Conservation (phyloP, 2,797 vertebrate species). For the Onychomys torridus region DNA sequence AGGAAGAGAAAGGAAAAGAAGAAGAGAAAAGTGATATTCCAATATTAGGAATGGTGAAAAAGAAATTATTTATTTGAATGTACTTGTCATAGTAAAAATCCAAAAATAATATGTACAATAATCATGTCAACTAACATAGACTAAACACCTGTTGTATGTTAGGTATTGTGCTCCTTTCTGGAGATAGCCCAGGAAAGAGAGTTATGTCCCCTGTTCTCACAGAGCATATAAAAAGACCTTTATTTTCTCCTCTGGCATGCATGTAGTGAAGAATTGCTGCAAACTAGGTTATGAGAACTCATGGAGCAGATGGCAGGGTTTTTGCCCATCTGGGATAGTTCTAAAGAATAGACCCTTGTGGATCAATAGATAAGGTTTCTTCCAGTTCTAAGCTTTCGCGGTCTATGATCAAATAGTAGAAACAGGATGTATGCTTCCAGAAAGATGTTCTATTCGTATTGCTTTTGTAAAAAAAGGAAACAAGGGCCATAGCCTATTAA, state of each 20-base stretch:
- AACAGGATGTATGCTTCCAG: conserved; percentile 62
- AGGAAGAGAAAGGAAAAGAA: neutral
- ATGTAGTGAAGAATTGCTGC: conserved; percentile 61
- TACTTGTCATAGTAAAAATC: conserved; percentile 4
- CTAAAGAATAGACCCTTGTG: conserved; percentile 70
- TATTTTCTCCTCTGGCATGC: neutral
- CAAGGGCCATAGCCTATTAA: neutral
- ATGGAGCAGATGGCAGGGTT: conserved; percentile 65
- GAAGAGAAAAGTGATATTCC: neutral
- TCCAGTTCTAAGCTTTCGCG: conserved; percentile 65
- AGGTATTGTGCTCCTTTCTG: neutral
- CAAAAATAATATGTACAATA: conserved; percentile 26
- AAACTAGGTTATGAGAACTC: conserved; percentile 66
- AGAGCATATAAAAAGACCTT: neutral
- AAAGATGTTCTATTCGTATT: conserved; percentile 55
- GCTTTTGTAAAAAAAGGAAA: conserved; percentile 62
- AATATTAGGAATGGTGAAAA: conserved; percentile 7
- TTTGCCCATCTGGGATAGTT: conserved; percentile 73
- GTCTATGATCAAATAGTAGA: conserved; percentile 72
- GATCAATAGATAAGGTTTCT: conserved; percentile 73
- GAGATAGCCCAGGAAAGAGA: neutral
- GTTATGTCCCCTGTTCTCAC: neutral
- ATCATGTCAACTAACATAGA: conserved; percentile 19
- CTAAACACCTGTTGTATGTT: neutral
- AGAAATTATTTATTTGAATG: conserved; percentile 38